Conservation (phyloP, 2,113 vertebrate species). For the Collichthys lucidus region DNA sequence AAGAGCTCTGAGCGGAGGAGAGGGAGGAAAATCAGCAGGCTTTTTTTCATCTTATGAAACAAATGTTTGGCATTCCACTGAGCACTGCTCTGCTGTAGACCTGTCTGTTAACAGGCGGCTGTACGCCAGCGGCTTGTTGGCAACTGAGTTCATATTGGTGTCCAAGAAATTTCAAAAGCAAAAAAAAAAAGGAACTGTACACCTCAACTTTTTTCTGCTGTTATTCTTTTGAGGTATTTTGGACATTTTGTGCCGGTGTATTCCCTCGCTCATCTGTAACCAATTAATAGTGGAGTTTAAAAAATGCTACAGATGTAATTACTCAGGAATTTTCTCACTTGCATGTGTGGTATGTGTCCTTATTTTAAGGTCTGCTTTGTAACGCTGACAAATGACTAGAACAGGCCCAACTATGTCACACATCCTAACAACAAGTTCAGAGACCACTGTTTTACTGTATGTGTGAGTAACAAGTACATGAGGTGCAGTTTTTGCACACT, state of each 20-base stretch:
- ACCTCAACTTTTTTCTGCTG: constrained; percentile 50
- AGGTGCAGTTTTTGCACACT: constrained; percentile 1
- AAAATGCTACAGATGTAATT: constrained; percentile 68
- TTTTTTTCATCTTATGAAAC: constrained; percentile 77
- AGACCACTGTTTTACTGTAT: constrained; percentile 30
- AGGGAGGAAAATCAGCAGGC: constrained; percentile 64
- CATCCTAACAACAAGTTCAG: constrained; percentile 43
- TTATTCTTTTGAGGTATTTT: constrained; percentile 66
- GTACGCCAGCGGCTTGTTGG: constrained; percentile 69
- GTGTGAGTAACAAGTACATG: constrained; percentile 28
- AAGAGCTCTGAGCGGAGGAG: constrained; percentile 58
- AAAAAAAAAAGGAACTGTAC: constrained; percentile 38
- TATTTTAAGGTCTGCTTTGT: constrained; percentile 67
- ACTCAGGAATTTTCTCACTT: constrained; percentile 75
- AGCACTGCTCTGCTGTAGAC: constrained; percentile 73
- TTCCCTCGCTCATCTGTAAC: constrained; percentile 64
- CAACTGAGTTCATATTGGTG: constrained; percentile 59
- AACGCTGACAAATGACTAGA: constrained; percentile 50
- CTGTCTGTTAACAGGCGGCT: constrained; percentile 71
- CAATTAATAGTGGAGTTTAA: constrained; percentile 64
- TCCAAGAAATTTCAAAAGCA: constrained; percentile 59
- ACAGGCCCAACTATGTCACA: constrained; percentile 52
- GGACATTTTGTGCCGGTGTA: constrained; percentile 39
- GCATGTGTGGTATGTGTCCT: constrained; percentile 65
- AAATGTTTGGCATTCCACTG: constrained; percentile 81